Percentiles rank a stretch among this genome's conserved stretches.
Conservation (phyloP, 2,113 vertebrate species). For the Pelecanoides urinatrix region DNA sequence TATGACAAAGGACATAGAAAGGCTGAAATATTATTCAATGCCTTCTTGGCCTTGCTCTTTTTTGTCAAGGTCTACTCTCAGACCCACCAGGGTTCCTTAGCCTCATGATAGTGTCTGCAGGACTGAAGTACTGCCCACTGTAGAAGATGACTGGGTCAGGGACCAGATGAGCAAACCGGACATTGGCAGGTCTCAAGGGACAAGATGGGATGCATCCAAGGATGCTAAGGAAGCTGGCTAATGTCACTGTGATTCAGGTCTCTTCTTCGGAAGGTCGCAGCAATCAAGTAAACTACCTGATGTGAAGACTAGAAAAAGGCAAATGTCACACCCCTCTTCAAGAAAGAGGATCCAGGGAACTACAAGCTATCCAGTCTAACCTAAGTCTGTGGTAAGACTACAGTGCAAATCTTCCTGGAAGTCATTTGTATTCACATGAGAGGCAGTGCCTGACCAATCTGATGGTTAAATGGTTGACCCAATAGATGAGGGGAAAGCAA, state of each 20-base stretch:
- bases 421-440: not conserved
- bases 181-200: not conserved
- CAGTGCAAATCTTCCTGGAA: not conserved
- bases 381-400: not conserved
- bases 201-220: not conserved
- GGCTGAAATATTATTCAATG: not conserved
- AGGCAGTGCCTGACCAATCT: not conserved
- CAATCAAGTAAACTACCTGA: not conserved
- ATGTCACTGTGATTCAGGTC: not conserved
- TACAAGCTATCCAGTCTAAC: not conserved
- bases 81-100: not conserved
- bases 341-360: not conserved
- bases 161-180: not conserved
- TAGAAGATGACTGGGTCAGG: not conserved
- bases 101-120: no score
- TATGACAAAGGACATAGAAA: not conserved
- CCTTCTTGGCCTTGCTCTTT: not conserved
- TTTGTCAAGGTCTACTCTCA: not conserved
- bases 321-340: not conserved
- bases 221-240: not conserved
- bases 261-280: not conserved
- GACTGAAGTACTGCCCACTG: not conserved
- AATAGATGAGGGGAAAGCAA: not conserved
- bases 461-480: not conserved
- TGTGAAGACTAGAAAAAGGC: not conserved